These are phyloP conservation scores for Eciton burchellii DNA, from an alignment of 1,140 invertebrate genomes.

Conservation along the genomic window DNA sequence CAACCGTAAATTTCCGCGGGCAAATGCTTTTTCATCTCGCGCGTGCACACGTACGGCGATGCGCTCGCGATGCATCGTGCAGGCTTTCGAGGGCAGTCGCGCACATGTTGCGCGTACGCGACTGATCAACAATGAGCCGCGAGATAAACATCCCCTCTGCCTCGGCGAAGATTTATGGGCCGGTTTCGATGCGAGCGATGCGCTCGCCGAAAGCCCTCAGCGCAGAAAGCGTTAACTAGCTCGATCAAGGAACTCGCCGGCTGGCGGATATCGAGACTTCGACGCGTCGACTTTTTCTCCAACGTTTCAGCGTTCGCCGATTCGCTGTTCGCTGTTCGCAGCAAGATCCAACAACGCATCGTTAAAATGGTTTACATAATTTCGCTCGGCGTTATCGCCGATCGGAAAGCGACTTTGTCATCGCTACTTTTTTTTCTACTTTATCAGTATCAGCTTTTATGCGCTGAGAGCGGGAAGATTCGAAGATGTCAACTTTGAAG, in stretches of 20 bases:
- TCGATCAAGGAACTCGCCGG: neutral
- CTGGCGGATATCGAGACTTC: neutral
- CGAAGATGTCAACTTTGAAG: neutral
- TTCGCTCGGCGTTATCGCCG: too few relatives aligned
- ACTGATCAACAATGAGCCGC: conserved; percentile 46
- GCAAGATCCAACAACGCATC: neutral
- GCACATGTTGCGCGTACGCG: conserved; percentile 42
- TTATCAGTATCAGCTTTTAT: too few relatives aligned
- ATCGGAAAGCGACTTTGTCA: too few relatives aligned
- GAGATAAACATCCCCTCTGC: conserved; percentile 53
- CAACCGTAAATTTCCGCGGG: conserved; percentile 54
- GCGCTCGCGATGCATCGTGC: neutral
- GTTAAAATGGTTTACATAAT: neutral
- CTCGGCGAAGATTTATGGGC: conserved; percentile 37
- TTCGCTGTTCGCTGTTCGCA: neutral
- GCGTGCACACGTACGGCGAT: neutral
- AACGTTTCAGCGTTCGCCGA: neutral
- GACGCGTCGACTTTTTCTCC: neutral
- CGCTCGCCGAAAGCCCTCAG: conserved; percentile 28
- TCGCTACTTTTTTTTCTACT: too few relatives aligned
- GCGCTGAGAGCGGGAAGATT: too few relatives aligned
- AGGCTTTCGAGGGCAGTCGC: conserved; percentile 7
- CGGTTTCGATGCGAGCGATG: conserved; percentile 34
- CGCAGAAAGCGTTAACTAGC: conserved; percentile 46
- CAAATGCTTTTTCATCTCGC: conserved; percentile 42